phyloP scores from a whole-genome alignment of 2,113 vertebrate genomes.

The Apteryx owenii region DNA sequence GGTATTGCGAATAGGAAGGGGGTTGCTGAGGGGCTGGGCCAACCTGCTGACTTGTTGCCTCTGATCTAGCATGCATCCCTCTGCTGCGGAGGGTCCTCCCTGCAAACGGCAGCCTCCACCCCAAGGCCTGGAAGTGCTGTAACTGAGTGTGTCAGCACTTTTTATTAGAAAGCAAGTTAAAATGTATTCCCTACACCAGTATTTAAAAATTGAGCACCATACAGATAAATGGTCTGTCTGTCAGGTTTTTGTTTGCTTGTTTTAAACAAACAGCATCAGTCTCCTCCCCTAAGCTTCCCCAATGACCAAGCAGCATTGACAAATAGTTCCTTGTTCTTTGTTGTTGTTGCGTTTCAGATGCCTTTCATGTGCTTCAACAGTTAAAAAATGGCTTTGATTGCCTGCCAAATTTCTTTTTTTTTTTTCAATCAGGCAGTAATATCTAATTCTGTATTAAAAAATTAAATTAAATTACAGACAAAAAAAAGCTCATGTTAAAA shows the following conservation, averaged over 20 bases:
- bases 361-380: constrained; percentile 55
- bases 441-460: constrained; percentile 51
- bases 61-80: not conserved
- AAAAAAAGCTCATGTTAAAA: not conserved
- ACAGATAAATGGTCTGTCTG: constrained; percentile 67
- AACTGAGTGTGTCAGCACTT: constrained; percentile 38
- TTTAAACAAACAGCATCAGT: constrained; percentile 64
- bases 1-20: not conserved
- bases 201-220: constrained; percentile 25
- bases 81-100: not conserved
- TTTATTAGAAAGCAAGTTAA: constrained; percentile 15
- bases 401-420: constrained; percentile 34
- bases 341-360: constrained; percentile 20
- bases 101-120: not conserved
- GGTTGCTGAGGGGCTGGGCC: not conserved
- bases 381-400: constrained; percentile 59
- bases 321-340: constrained; percentile 67
- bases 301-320: constrained; percentile 36
- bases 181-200: not conserved
- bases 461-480: constrained; percentile 55
- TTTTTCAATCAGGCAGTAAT: constrained; percentile 40
- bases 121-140: not conserved
- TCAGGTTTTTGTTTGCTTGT: constrained; percentile 66
- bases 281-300: constrained; percentile 63
- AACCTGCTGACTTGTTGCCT: not conserved